Evolutionary conservation across 2,113 vertebrate genomes (phyloP).

Genomic region (Tychaedon coryphoeus): DNA sequence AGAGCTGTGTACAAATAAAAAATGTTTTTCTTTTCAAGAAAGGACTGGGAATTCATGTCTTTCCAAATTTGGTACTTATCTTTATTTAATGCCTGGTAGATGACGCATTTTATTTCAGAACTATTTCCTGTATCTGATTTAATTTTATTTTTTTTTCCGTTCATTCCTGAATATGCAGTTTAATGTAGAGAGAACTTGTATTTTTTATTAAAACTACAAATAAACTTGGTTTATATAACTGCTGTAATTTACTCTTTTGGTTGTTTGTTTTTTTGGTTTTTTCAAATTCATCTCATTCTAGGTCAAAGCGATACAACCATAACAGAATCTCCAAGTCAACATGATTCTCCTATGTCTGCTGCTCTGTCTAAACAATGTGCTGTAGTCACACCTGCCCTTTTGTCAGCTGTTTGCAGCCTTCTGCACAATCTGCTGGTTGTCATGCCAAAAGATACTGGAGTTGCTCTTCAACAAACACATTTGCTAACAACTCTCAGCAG

Average conservation of each 20-base stretch:
- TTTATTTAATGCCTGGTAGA: not conserved
- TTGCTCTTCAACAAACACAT: constrained; percentile 75
- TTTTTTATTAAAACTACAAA: not conserved
- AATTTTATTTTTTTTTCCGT: not conserved
- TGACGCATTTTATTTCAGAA: not conserved
- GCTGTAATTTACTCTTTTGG: not conserved
- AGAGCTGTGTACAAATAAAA: not conserved
- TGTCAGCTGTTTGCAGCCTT: constrained; percentile 86
- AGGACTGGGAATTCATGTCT: not conserved
- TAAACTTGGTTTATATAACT: not conserved
- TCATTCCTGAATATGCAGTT: not conserved
- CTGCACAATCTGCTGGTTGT: constrained; percentile 84
- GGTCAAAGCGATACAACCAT: constrained; percentile 83
- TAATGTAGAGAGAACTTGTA: not conserved
- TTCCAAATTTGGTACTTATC: not conserved
- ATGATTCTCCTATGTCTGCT: constrained; percentile 64
- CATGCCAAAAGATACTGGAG: constrained; percentile 80
- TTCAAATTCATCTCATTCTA: constrained; percentile 17
- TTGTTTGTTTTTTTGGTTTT: not conserved
- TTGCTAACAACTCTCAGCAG: constrained; percentile 82
- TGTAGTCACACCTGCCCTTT: constrained; percentile 85
- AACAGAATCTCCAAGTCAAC: constrained; percentile 70
- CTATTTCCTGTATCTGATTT: not conserved
- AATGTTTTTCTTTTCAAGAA: not conserved
- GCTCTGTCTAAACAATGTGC: constrained; percentile 65